Conservation (phyloP, 2,888 invertebrate genomes). For the Xestia rhomboidea region DNA sequence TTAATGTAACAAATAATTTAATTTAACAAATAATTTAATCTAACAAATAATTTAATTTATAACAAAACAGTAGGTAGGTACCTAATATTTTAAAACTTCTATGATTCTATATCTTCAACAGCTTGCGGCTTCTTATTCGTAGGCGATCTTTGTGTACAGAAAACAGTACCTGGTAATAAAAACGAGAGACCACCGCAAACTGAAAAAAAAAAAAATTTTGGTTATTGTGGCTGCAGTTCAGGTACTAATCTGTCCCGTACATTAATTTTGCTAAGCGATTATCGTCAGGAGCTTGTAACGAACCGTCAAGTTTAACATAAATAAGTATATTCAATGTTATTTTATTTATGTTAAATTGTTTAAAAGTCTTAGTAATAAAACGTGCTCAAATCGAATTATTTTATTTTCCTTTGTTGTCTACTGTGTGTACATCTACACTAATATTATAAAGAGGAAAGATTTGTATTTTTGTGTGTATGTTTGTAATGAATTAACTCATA, state of each 20-base stretch:
- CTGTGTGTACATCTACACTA: background rate
- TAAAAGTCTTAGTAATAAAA: too few species aligned
- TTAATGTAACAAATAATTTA: background rate
- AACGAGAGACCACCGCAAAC: slow-evolving; percentile 78
- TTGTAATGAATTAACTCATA: too few species aligned
- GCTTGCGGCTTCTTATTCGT: slow-evolving; percentile 32
- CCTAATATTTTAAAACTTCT: slow-evolving; percentile 20
- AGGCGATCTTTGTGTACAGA: slow-evolving; percentile 46
- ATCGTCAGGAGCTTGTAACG: background rate
- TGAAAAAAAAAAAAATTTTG: slow-evolving; percentile 71
- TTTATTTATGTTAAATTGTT: too few species aligned
- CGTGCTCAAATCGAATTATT: background rate
- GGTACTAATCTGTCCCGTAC: too few species aligned
- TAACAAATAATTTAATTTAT: background rate
- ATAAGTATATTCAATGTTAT: too few species aligned
- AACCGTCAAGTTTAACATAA: too few species aligned
- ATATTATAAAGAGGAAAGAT: too few species aligned
- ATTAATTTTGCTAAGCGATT: background rate
- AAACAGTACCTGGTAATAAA: slow-evolving; percentile 68
- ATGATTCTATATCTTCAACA: slow-evolving; percentile 39
- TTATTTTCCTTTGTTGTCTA: background rate
- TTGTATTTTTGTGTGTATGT: too few species aligned
- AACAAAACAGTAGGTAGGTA: background rate
- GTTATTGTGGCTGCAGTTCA: background rate
- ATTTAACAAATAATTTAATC: background rate